Conservation (phyloP, 2,888 invertebrate species). For the Marronus borbonicus region DNA sequence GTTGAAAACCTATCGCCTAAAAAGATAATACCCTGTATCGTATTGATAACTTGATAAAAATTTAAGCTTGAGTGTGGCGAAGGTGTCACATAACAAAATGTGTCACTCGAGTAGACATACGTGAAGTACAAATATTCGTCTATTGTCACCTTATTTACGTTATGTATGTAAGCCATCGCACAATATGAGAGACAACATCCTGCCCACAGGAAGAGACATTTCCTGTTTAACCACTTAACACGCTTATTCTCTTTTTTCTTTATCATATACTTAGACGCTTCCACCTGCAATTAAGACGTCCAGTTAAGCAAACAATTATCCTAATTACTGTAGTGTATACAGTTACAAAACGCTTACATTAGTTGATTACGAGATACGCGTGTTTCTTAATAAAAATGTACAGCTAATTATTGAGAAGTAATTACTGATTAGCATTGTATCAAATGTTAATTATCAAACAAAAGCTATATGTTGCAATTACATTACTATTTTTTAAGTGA, state of each 20-base stretch:
- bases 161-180: neutral
- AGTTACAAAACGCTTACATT: conserved; percentile 22
- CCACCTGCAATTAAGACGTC: conserved; percentile 27
- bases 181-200: conserved; percentile 29
- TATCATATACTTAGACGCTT: conserved; percentile 15
- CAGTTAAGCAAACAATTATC: conserved; percentile 29
- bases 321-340: conserved; percentile 8
- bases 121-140: conserved; percentile 12
- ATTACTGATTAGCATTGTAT: too few species aligned
- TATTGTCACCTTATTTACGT: conserved; percentile 24
- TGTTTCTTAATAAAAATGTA: neutral
- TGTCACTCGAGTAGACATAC: neutral
- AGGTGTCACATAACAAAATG: conserved; percentile 9
- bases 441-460: too few species aligned
- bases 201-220: conserved; percentile 32
- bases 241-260: conserved; percentile 12
- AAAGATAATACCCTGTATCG: neutral
- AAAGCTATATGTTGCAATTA: too few species aligned
- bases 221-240: conserved; percentile 30
- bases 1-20: neutral
- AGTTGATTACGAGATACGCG: neutral
- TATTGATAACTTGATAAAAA: neutral
- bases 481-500: too few species aligned
- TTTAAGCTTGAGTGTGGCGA: neutral
- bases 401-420: neutral